Evolutionary conservation across 2,113 vertebrate genomes (phyloP).

Genomic region (Erythrolamprus reginae): DNA sequence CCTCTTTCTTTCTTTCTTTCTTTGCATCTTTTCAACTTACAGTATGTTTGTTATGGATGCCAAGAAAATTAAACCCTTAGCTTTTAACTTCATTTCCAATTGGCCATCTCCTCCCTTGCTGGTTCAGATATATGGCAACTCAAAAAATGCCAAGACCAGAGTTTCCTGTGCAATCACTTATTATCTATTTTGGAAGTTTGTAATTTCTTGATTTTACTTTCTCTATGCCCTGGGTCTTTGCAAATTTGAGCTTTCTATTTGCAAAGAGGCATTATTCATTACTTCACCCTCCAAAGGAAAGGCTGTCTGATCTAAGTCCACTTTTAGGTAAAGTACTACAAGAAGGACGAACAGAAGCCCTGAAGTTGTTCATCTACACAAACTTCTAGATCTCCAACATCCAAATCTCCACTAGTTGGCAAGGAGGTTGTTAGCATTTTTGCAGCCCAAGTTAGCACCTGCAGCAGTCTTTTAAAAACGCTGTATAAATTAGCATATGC

Average conservation of each 20-base stretch:
- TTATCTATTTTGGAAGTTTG: neutral
- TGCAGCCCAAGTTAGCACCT: neutral
- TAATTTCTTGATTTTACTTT: too few species aligned
- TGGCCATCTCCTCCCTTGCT: neutral
- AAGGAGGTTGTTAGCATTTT: neutral
- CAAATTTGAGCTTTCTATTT: neutral
- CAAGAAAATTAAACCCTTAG: neutral
- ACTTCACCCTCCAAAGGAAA: neutral
- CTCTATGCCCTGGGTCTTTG: neutral
- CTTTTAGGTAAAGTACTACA: neutral
- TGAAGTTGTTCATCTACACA: neutral
- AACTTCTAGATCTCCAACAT: neutral
- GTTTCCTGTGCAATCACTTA: neutral
- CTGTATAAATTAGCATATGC: neutral
- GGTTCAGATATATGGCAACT: neutral
- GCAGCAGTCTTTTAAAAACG: neutral
- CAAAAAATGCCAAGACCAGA: neutral
- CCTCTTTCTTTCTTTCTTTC: too few species aligned
- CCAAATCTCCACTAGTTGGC: neutral
- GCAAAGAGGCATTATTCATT: neutral
- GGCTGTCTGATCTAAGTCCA: neutral
- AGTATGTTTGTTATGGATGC: neutral
- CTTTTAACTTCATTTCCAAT: neutral
- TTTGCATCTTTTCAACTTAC: neutral
- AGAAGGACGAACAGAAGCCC: neutral